A percentile compares a stretch with the other conserved stretches of the same genome.
Evolutionary conservation across 2,113 vertebrate species (phyloP).

Genomic region (Rhegmatorhina hoffmannsi): DNA sequence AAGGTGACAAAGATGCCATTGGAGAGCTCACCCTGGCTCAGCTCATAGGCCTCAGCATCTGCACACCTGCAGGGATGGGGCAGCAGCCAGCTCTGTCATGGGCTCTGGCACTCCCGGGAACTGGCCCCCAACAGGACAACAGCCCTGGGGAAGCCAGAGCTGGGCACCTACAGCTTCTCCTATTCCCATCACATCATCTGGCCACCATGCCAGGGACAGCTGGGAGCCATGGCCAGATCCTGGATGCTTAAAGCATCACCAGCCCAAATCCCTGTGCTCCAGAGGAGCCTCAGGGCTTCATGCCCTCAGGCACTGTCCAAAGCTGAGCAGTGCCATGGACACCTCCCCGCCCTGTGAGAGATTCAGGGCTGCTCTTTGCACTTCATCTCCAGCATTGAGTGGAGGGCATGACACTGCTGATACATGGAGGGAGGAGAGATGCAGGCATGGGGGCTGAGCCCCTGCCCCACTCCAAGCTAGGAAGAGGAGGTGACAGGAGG

Average conservation of each 20-base stretch:
- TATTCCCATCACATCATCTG: neutral
- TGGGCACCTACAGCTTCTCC: neutral
- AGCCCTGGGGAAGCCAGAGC: neutral
- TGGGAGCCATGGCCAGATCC: accelerated
- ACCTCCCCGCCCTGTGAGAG: neutral
- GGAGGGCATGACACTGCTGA: accelerated
- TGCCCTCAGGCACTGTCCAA: neutral
- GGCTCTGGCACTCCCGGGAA: neutral
- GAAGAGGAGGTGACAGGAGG: neutral
- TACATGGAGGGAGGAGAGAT: accelerated
- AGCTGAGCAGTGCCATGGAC: neutral
- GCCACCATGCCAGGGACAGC: accelerated
- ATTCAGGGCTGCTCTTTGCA: accelerated
- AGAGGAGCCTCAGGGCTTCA: neutral
- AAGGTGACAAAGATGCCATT: conserved; percentile 86
- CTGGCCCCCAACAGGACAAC: accelerated
- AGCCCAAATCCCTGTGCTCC: neutral
- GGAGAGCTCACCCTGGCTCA: conserved; percentile 78
- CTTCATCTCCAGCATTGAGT: accelerated
- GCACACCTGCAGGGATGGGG: conserved; percentile 66
- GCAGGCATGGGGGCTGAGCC: accelerated
- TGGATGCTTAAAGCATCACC: neutral
- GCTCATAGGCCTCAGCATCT: conserved; percentile 85
- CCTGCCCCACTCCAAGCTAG: accelerated
- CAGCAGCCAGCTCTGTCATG: accelerated